Base-by-base conservation (phyloP, 2,888 invertebrate genomes). In the Nomada lathburiana region DNA sequence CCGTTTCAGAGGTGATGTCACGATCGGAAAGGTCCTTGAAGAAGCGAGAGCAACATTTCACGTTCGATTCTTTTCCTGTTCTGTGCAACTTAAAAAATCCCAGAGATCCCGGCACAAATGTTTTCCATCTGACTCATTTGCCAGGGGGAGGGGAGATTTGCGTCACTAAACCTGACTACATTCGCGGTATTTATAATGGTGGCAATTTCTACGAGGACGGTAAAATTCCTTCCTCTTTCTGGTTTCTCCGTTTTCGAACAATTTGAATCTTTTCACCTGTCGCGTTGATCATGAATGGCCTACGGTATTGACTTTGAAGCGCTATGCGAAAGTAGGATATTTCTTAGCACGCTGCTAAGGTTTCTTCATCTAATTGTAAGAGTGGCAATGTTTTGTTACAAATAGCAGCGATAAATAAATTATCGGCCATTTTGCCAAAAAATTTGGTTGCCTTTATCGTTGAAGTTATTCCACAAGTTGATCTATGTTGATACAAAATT, bases 1-100 rank as follows among this genome's bases (percentile, higher is more conserved):
- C 88, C 88, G 89, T 88, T 91, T 86, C 88, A 84, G 79, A 86
- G 88, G 85, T 90, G 90, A 91, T 90, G 92, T 91, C 91, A 90
- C 90, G 89, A 88, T 77, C 76, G 64, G 70, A 72, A 82, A 79
- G 83, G 73, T 85, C 80, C 84, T 76, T 82, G 79, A 86, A 85
- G 69, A 67, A 70, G 53, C 76, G 62, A 70, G 79, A 68, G 77
- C 68, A 72, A 44, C 69, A 71, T 76, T 77, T 83, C 62, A 26
- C 44, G 10, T 20, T 13, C 20, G 50, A 71, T 36, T 63, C 52
- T 65, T 77, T 65, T 50, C 36, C 70, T 73, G 77, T 65, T 59
- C 23, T n/a, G 16, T 18, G 44, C 23, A 57, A 59, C 16, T 69
- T 42, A 2, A 29, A 79, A 79, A 64, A 59, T 52, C 26, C 2